These are phyloP conservation scores for Oligia fasciuncula DNA, from an alignment of 2,888 invertebrate species.

Conservation along the genomic window DNA sequence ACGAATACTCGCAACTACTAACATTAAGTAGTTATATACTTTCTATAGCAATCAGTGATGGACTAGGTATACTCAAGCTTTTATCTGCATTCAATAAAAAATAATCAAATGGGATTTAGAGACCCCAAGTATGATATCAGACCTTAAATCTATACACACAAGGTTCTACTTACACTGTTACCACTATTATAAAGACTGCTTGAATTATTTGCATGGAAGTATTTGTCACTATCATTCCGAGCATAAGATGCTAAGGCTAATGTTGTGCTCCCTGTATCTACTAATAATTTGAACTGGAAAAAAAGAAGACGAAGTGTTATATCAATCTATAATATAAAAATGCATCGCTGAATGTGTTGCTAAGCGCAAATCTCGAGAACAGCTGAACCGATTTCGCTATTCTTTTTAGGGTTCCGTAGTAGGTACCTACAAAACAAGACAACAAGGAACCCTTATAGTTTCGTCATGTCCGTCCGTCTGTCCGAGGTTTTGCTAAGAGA, in stretches of 20 bases:
- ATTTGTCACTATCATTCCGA: constrained; percentile 82
- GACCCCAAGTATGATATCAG: background rate
- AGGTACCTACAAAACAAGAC: too few relatives aligned
- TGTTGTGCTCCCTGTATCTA: constrained; percentile 92
- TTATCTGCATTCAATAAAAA: too few relatives aligned
- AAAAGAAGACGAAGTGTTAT: background rate
- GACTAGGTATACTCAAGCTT: background rate
- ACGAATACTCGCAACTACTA: background rate
- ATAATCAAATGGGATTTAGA: background rate
- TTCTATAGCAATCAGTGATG: background rate
- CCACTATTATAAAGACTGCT: constrained; percentile 79
- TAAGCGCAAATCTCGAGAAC: too few relatives aligned
- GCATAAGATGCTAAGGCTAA: constrained; percentile 90
- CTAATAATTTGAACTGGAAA: constrained; percentile 90
- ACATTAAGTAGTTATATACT: background rate
- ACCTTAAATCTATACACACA: background rate
- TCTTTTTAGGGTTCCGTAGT: too few relatives aligned
- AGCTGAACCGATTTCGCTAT: too few relatives aligned
- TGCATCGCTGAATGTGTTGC: too few relatives aligned
- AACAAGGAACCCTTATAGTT: too few relatives aligned
- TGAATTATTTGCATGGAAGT: constrained; percentile 82
- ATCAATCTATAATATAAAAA: too few relatives aligned
- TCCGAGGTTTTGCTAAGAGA: too few relatives aligned
- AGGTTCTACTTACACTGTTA: constrained; percentile 76
- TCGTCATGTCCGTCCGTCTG: too few relatives aligned